Conservation (phyloP, 2,888 invertebrate genomes). For the Onthophagus sagittarius region DNA sequence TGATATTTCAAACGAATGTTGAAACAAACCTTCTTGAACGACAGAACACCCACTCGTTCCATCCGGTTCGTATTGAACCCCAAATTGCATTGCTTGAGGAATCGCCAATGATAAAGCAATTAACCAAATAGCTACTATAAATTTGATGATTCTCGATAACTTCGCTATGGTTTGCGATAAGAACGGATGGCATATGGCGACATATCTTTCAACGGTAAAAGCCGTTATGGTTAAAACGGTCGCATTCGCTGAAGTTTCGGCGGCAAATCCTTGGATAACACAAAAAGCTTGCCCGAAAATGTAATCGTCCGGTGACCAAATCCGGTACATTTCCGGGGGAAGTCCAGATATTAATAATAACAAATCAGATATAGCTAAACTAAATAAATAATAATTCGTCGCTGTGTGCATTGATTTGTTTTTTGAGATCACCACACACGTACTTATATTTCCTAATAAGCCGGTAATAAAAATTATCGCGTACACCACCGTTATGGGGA, state of each 20-base stretch:
- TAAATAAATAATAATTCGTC: conserved; percentile 79
- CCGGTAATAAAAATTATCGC: conserved; percentile 74
- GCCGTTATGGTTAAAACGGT: conserved; percentile 66
- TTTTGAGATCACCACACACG: conserved; percentile 77
- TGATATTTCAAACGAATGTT: conserved; percentile 75
- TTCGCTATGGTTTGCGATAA: conserved; percentile 81
- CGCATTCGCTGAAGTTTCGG: conserved; percentile 78
- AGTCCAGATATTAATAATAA: conserved; percentile 73
- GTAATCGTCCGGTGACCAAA: conserved; percentile 75
- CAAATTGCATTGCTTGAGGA: conserved; percentile 62
- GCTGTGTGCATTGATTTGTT: conserved; percentile 82
- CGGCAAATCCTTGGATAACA: conserved; percentile 69
- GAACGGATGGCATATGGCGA: conserved; percentile 69
- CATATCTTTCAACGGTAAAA: conserved; percentile 67
- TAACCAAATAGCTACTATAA: conserved; percentile 79
- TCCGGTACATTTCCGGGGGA: conserved; percentile 76
- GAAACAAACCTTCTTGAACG: conserved; percentile 53
- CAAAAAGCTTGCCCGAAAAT: conserved; percentile 78
- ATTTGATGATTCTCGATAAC: conserved; percentile 75
- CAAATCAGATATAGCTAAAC: conserved; percentile 79
- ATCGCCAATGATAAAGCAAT: conserved; percentile 69
- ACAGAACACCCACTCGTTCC: conserved; percentile 49
- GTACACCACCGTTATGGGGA: conserved; percentile 75
- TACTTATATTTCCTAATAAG: conserved; percentile 75
- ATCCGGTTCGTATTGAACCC: conserved; percentile 46